Evolutionary conservation across 2,113 vertebrate genomes (phyloP).

Genomic region (Cyrtonyx montezumae): DNA sequence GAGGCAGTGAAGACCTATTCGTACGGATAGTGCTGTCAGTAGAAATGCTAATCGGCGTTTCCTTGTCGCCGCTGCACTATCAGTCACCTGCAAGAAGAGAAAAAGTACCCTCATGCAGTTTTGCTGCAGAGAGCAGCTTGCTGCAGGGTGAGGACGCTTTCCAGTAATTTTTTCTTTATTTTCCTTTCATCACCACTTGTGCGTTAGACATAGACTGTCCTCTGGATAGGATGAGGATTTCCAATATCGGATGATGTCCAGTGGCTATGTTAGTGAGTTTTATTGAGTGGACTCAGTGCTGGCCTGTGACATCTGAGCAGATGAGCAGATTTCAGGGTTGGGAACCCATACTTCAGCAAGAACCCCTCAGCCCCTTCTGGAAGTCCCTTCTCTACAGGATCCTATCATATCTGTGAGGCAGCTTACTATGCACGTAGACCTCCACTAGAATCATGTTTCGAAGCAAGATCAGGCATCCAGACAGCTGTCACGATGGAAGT

Average conservation of each 20-base stretch:
- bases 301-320: not conserved
- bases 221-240: not conserved
- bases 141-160: not conserved
- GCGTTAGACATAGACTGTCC: not conserved
- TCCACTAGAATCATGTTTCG: not conserved
- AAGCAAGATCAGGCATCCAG: not conserved
- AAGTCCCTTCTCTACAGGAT: not conserved
- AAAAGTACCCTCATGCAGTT: not conserved
- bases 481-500: not conserved
- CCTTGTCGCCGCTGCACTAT: constrained; percentile 2
- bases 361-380: not conserved
- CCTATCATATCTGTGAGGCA: not conserved
- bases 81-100: not conserved
- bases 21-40: not conserved
- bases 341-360: not conserved
- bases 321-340: not conserved
- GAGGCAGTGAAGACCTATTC: not conserved
- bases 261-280: not conserved
- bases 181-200: not conserved
- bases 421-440: not conserved
- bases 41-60: constrained; percentile 29
- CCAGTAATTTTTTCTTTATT: not conserved
- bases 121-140: constrained; percentile 14
- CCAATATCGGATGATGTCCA: not conserved
- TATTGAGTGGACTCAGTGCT: not conserved